Percentiles rank a stretch among this genome's conserved stretches.
phyloP scores from a whole-genome alignment of 1,140 invertebrate species.

The Penaeus chinensis region DNA sequence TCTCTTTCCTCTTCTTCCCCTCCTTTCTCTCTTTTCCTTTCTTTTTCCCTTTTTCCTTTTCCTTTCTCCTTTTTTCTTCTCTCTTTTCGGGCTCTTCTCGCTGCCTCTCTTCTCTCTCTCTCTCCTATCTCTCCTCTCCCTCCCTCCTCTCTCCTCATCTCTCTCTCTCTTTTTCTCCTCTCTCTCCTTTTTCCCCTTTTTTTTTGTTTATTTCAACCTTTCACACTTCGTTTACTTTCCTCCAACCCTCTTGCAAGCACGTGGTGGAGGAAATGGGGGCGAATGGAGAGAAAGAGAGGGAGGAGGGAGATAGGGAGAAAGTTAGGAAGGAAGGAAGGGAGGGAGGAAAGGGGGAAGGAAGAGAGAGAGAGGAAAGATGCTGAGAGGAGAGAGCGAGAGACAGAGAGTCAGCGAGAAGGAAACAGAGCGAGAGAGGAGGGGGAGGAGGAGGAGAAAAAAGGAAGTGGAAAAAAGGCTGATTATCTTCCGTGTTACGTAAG shows the following conservation, averaged over 20 bases:
- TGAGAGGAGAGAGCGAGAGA: neutral
- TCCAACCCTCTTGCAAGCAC: neutral
- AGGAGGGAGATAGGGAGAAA: no score
- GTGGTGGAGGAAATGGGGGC: neutral
- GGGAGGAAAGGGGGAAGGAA: neutral
- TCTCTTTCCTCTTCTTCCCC: neutral
- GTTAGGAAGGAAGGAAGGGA: neutral
- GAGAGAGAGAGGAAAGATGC: neutral
- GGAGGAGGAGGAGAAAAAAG: neutral
- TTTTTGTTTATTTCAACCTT: neutral
- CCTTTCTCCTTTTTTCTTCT: neutral
- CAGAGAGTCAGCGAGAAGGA: neutral
- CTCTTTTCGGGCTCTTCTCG: neutral
- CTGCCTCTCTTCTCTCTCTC: slow-evolving; percentile 15
- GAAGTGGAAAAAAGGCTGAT: neutral
- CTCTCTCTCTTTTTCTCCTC: neutral
- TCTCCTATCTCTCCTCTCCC: neutral
- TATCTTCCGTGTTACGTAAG: neutral
- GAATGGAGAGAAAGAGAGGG: no score
- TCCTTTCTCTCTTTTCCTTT: neutral
- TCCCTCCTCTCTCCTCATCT: neutral
- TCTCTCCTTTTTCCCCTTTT: neutral
- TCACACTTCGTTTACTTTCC: neutral
- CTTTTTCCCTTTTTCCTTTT: neutral
- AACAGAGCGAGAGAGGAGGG: slow-evolving; percentile 8